These are phyloP conservation scores for Scyliorhinus canicula DNA, from an alignment of 2,797 vertebrate species.

Conservation along the genomic window DNA sequence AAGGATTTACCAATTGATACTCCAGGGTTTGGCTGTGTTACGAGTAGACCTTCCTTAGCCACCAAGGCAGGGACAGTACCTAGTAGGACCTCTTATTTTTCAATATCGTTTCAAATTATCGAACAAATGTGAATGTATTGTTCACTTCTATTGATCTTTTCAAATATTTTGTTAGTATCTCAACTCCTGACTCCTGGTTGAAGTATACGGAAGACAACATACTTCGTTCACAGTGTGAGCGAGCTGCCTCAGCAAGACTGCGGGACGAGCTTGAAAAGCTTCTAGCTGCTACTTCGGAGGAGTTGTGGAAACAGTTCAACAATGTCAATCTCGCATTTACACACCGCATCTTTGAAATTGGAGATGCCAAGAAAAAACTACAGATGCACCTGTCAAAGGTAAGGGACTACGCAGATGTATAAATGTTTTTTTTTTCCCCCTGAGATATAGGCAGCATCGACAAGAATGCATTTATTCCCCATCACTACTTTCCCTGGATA, in stretches of 20 bases:
- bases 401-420: neutral
- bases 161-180: constrained; percentile 43
- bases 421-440: too few species aligned
- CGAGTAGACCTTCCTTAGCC: too few species aligned
- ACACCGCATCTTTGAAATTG: constrained; percentile 47
- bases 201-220: constrained; percentile 59
- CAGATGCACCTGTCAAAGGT: constrained; percentile 56
- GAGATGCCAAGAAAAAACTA: constrained; percentile 54
- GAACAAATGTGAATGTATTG: neutral
- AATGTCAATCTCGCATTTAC: constrained; percentile 56
- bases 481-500: neutral
- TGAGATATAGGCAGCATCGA: neutral
- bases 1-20: too few species aligned
- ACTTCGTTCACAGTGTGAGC: constrained; percentile 51
- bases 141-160: neutral
- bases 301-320: constrained; percentile 56
- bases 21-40: too few species aligned
- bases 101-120: neutral
- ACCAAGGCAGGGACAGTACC: too few species aligned
- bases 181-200: constrained; percentile 49
- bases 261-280: constrained; percentile 50
- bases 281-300: constrained; percentile 47
- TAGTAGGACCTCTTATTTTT: neutral
- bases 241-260: constrained; percentile 53
- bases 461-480: neutral